Percentiles rank a stretch among this genome's conserved stretches.
phyloP scores from a whole-genome alignment of 2,113 vertebrate species.

The Dicrurus megarhynchus region DNA sequence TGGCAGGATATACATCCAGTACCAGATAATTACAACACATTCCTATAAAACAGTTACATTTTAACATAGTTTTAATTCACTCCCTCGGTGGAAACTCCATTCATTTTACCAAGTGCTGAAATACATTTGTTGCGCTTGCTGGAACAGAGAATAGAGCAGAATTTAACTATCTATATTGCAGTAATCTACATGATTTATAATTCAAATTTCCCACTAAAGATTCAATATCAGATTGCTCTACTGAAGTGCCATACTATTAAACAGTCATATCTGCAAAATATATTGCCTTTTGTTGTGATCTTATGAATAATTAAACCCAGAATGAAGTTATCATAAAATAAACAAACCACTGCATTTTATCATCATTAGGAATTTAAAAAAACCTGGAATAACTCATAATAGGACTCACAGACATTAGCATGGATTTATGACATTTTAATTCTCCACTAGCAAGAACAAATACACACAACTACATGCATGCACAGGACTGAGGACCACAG shows the following conservation, averaged over 20 bases:
- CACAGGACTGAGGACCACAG: background rate
- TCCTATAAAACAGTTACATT: background rate
- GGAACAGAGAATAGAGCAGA: background rate
- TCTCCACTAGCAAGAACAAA: background rate
- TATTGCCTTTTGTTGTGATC: background rate
- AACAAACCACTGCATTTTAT: background rate
- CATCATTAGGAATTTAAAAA: background rate
- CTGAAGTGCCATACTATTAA: background rate
- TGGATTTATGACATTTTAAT: background rate
- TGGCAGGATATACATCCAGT: background rate
- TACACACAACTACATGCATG: background rate
- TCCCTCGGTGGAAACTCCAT: background rate
- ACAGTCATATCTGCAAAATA: constrained; percentile 7
- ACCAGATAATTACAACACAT: background rate
- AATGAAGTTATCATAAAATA: background rate
- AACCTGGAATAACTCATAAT: background rate
- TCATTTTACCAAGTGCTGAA: background rate
- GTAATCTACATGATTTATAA: background rate
- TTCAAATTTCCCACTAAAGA: background rate
- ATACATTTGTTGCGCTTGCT: background rate
- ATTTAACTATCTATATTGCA: background rate
- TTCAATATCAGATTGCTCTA: background rate
- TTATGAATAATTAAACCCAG: constrained; percentile 32
- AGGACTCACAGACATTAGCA: background rate
- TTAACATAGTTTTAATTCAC: background rate